Conservation (phyloP, 2,113 vertebrate species). For the Eidolon helvum region DNA sequence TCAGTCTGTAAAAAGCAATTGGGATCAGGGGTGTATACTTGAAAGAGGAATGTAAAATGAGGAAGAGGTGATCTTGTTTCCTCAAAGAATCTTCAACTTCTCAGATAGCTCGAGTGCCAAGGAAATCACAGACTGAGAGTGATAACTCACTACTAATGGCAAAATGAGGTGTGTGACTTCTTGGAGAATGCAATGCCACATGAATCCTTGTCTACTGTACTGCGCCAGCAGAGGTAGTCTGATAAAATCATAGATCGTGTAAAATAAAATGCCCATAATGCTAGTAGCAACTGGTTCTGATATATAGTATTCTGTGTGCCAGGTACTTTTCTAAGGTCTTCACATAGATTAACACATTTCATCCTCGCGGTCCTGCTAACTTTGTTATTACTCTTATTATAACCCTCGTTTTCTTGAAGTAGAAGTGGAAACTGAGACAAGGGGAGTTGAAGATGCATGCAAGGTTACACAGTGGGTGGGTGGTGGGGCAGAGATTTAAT, state of each 20-base stretch:
- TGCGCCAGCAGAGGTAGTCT: neutral
- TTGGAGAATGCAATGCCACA: rapidly evolving
- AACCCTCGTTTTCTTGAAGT: neutral
- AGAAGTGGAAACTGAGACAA: neutral
- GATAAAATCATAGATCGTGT: neutral
- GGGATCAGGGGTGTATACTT: rapidly evolving
- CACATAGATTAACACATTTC: neutral
- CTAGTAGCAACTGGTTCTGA: neutral
- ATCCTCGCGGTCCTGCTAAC: neutral
- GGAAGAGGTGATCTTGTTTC: neutral
- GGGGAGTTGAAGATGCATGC: neutral
- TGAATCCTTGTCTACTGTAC: neutral
- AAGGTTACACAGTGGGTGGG: neutral
- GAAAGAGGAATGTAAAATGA: neutral
- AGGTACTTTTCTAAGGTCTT: neutral
- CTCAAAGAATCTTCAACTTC: neutral
- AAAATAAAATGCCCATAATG: neutral
- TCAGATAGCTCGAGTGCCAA: neutral
- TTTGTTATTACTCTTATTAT: neutral
- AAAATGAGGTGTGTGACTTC: neutral
- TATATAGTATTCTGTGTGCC: neutral
- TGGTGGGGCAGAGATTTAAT: neutral
- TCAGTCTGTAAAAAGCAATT: neutral
- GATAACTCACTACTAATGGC: neutral
- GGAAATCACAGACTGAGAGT: neutral